A percentile compares a stretch with the other conserved stretches of the same genome.
These are phyloP conservation scores for Troides oblongomaculatus DNA, from an alignment of 2,888 invertebrate species.

Conservation along the genomic window DNA sequence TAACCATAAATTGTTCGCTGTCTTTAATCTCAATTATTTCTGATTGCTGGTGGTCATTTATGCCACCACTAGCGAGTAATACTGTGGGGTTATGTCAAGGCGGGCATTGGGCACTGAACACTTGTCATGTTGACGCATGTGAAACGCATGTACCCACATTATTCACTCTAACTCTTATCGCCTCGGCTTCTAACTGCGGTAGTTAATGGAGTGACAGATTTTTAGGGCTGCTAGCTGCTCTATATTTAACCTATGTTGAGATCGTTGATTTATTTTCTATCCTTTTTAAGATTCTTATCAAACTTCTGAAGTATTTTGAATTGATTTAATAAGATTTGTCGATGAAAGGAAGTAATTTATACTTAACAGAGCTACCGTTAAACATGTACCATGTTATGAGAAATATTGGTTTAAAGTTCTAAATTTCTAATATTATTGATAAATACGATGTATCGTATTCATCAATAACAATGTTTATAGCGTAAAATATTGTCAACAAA, in stretches of 20 bases:
- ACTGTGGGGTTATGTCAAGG: not conserved
- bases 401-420: not conserved
- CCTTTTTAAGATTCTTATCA: too few relatives aligned
- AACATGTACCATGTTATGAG: too few relatives aligned
- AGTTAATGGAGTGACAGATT: constrained; percentile 13
- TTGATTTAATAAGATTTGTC: too few relatives aligned
- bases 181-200: constrained; percentile 21
- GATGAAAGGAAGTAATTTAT: too few relatives aligned
- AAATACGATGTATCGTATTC: too few relatives aligned
- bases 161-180: constrained; percentile 29
- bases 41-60: not conserved
- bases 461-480: too few relatives aligned
- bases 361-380: not conserved
- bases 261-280: too few relatives aligned
- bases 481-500: not conserved
- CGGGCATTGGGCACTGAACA: not conserved
- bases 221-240: constrained; percentile 17
- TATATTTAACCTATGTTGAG: not conserved
- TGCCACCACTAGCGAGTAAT: not conserved
- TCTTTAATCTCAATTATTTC: not conserved
- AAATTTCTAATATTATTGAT: too few relatives aligned
- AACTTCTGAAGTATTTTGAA: too few relatives aligned
- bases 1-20: not conserved
- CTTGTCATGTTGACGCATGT: constrained; percentile 15
- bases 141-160: constrained; percentile 21